phyloP scores from a whole-genome alignment of 2,113 vertebrate genomes.

The Psittacara wagleri region DNA sequence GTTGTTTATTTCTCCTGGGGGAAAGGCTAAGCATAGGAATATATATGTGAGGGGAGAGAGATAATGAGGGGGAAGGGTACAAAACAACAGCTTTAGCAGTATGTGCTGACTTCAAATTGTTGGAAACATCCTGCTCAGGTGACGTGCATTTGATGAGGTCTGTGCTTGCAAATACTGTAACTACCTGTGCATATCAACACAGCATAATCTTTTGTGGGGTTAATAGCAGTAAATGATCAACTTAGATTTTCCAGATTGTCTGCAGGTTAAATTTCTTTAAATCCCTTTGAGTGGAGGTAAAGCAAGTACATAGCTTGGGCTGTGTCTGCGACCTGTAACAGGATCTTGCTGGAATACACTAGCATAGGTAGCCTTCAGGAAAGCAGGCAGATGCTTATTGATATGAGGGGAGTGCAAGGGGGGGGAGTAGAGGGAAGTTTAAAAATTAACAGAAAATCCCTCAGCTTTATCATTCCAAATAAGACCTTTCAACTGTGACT shows the following conservation, averaged over 20 bases:
- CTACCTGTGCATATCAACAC: neutral
- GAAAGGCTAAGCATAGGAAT: neutral
- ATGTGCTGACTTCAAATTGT: neutral
- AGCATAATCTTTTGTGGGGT: slow-evolving; percentile 63
- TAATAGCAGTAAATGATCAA: slow-evolving; percentile 75
- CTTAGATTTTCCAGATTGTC: slow-evolving; percentile 66
- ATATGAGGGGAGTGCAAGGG: neutral
- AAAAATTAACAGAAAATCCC: slow-evolving; percentile 62
- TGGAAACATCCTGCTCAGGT: neutral
- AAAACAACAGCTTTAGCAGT: neutral
- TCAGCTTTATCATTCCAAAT: slow-evolving; percentile 8
- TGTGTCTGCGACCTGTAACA: slow-evolving; percentile 51
- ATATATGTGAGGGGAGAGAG: neutral
- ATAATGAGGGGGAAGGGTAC: neutral
- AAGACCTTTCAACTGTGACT: slow-evolving; percentile 18
- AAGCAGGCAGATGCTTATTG: slow-evolving; percentile 14
- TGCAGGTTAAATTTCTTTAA: slow-evolving; percentile 56
- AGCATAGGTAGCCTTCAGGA: slow-evolving; percentile 36
- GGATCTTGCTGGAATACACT: slow-evolving; percentile 60
- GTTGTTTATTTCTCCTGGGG: neutral
- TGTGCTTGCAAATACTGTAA: slow-evolving; percentile 12
- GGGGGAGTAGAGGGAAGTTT: neutral
- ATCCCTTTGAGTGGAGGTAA: slow-evolving; percentile 16
- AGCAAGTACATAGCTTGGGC: neutral
- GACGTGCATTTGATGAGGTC: neutral